A percentile compares a stretch with the other conserved stretches of the same genome.
These are phyloP conservation scores for Habrosyne pyritoides DNA, from an alignment of 2,888 invertebrate species.

Conservation along the genomic window DNA sequence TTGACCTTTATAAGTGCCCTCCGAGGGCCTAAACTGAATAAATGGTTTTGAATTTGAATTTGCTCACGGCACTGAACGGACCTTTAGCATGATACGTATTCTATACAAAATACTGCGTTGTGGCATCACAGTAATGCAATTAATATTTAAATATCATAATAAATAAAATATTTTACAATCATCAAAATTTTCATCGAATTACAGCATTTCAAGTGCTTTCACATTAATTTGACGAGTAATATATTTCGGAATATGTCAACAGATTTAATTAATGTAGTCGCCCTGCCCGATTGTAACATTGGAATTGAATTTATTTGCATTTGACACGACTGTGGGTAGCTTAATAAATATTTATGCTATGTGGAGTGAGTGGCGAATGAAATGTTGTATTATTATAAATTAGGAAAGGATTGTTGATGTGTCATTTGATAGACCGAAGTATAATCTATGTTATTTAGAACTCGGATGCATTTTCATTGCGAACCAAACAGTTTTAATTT, in stretches of 20 bases:
- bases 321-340: slow-evolving; percentile 5
- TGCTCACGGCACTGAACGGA: too few species aligned
- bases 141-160: too few species aligned
- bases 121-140: too few species aligned
- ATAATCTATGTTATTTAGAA: background rate
- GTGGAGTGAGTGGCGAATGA: slow-evolving; percentile 3
- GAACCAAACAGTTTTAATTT: too few species aligned
- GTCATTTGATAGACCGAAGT: background rate
- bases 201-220: background rate
- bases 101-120: too few species aligned
- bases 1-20: too few species aligned
- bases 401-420: background rate
- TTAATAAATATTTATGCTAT: slow-evolving; percentile 6
- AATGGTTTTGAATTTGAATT: too few species aligned
- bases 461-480: too few species aligned
- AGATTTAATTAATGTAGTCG: slow-evolving; percentile 6
- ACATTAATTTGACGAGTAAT: background rate
- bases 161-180: too few species aligned
- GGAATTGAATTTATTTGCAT: slow-evolving; percentile 9
- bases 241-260: slow-evolving; percentile 2
- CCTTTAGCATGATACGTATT: too few species aligned
- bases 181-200: background rate
- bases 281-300: background rate
- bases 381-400: slow-evolving; percentile 8
- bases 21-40: too few species aligned